Conservation (phyloP, 1,140 invertebrate species). For the Acromyrmex charruanus region DNA sequence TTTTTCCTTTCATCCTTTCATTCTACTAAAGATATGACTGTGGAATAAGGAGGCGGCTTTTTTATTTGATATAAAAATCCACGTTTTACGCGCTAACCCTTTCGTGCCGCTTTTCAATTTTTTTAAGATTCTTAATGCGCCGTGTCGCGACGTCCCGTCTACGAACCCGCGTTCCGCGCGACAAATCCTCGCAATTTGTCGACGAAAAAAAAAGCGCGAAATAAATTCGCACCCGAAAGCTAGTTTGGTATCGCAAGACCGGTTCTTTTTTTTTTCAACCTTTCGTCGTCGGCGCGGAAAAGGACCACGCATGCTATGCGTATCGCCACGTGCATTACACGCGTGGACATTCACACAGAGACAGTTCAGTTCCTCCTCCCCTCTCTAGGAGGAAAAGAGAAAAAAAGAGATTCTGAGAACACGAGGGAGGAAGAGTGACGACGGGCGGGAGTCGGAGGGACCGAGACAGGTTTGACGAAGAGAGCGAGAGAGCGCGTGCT, state of each 20-base stretch:
- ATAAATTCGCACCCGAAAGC: slow-evolving; percentile 34
- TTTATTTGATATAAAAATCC: slow-evolving; percentile 35
- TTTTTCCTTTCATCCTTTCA: background rate
- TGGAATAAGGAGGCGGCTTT: background rate
- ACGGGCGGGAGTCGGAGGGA: slow-evolving; percentile 39
- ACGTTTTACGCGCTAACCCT: slow-evolving; percentile 1
- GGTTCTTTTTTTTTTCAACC: background rate
- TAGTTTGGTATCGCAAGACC: slow-evolving; percentile 10
- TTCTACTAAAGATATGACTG: background rate
- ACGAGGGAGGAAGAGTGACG: slow-evolving; percentile 36
- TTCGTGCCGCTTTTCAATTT: background rate
- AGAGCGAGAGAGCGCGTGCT: slow-evolving; percentile 65
- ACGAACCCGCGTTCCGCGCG: background rate
- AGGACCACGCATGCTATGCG: background rate
- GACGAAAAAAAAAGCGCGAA: slow-evolving; percentile 15
- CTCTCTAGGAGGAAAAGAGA: background rate
- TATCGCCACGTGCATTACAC: slow-evolving; percentile 69
- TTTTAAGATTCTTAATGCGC: slow-evolving; percentile 33
- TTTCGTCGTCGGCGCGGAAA: background rate
- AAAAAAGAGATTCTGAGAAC: slow-evolving; percentile 38
- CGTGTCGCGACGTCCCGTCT: background rate
- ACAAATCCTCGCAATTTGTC: slow-evolving; percentile 20
- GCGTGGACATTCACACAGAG: slow-evolving; percentile 52
- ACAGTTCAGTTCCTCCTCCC: background rate
- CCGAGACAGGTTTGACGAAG: slow-evolving; percentile 55